These are phyloP conservation scores for Chironomus tentans DNA, from an alignment of 2,888 invertebrate species.

Conservation along the genomic window DNA sequence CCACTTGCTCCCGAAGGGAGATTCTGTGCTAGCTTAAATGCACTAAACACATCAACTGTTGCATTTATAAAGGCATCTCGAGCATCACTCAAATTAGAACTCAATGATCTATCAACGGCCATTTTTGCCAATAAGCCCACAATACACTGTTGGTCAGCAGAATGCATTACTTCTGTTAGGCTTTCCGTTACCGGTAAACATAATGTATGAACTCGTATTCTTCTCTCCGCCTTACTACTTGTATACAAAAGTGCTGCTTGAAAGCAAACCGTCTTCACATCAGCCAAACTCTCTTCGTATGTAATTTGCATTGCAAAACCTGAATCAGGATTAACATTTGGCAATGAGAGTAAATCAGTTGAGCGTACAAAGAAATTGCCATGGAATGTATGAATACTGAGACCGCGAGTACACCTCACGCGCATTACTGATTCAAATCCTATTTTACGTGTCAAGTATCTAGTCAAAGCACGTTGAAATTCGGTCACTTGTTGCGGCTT, in stretches of 20 bases:
- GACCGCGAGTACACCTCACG: constrained; percentile 85
- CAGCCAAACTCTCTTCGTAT: constrained; percentile 83
- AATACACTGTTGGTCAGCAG: constrained; percentile 90
- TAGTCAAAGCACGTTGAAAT: constrained; percentile 65
- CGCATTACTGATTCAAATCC: constrained; percentile 99
- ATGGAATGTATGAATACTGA: constrained; percentile 96
- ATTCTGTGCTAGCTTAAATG: constrained; percentile 60
- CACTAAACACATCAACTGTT: constrained; percentile 76
- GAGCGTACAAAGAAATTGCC: constrained; percentile 99
- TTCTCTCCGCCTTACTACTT: constrained; percentile 86
- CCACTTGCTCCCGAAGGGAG: constrained; percentile 50
- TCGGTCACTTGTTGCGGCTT: constrained; percentile 62
- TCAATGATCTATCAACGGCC: constrained; percentile 88
- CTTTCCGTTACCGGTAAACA: constrained; percentile 84
- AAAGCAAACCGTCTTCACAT: constrained; percentile 84
- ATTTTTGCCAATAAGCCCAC: constrained; percentile 90
- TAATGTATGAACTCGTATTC: constrained; percentile 95
- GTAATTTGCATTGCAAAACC: constrained; percentile 97
- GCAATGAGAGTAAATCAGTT: constrained; percentile 88
- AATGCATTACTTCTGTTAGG: constrained; percentile 74
- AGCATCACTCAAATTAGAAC: constrained; percentile 82
- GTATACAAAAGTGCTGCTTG: constrained; percentile 97
- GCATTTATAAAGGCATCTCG: constrained; percentile 95
- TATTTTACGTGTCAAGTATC: constrained; percentile 92
- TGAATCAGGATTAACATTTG: constrained; percentile 96